A percentile compares a stretch with the other conserved stretches of the same genome.
phyloP scores from a whole-genome alignment of 2,113 vertebrate species.

The Microcebus murinus region DNA sequence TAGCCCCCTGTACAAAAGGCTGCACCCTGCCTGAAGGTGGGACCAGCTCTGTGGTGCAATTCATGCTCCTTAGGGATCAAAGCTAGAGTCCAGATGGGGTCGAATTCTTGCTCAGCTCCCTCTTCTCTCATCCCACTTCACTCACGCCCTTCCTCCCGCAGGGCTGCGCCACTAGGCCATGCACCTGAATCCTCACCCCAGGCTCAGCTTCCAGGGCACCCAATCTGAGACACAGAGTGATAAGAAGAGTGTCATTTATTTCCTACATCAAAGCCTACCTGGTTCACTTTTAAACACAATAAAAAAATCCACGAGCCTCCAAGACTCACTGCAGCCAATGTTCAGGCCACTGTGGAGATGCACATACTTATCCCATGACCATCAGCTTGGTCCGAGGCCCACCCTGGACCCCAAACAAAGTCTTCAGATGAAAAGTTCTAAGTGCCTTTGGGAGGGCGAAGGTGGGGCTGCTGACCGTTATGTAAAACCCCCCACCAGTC shows the following conservation, averaged over 20 bases:
- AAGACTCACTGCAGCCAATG: not conserved
- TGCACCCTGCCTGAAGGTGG: not conserved
- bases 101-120: not conserved
- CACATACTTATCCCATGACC: not conserved
- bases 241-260: not conserved
- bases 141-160: not conserved
- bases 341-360: not conserved
- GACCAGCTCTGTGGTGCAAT: not conserved
- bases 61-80: not conserved
- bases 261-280: not conserved
- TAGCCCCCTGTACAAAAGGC: not conserved
- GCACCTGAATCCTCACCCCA: not conserved
- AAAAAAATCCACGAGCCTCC: not conserved
- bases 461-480: not conserved
- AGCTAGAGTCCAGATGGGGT: not conserved
- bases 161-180: not conserved
- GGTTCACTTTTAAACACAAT: not conserved
- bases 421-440: not conserved
- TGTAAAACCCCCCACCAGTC: not conserved
- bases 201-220: not conserved
- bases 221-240: not conserved
- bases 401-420: not conserved
- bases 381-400: not conserved
- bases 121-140: not conserved
- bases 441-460: not conserved